Percentiles rank a stretch among this genome's conserved stretches.
These are phyloP conservation scores for Propithecus deckenii DNA, from an alignment of 2,797 vertebrate genomes.

Conservation along the genomic window DNA sequence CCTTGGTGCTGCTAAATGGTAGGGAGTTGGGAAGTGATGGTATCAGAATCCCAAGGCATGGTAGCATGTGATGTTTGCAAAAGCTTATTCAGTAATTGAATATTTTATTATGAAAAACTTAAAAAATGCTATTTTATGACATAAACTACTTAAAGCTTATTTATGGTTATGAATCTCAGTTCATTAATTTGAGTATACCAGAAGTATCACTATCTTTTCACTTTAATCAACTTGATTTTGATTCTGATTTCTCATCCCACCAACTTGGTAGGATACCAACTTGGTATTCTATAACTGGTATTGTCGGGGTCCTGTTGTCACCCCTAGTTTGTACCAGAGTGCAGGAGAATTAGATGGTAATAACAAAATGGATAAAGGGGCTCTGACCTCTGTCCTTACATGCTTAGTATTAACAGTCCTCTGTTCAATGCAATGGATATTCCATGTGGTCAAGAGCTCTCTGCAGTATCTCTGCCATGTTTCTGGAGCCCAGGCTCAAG, in stretches of 20 bases:
- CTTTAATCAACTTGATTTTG: neutral
- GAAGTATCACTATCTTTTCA: neutral
- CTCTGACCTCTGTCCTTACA: neutral
- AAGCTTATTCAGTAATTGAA: neutral
- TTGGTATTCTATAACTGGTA: neutral
- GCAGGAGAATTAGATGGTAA: neutral
- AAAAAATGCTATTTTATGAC: neutral
- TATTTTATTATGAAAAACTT: neutral
- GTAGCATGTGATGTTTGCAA: neutral
- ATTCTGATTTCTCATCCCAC: neutral
- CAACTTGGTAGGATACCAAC: neutral
- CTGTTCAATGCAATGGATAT: neutral
- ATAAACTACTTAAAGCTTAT: neutral
- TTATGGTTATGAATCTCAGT: neutral
- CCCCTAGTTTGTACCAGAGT: neutral
- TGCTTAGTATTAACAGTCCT: neutral
- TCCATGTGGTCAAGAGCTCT: neutral
- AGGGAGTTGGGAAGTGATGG: neutral
- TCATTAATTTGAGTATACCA: neutral
- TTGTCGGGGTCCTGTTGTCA: neutral
- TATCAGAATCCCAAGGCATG: neutral
- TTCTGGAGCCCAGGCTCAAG: neutral
- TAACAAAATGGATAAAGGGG: neutral
- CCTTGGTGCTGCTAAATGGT: neutral
- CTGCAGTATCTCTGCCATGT: neutral